These are phyloP conservation scores for Spilarctia lutea DNA, from an alignment of 2,888 invertebrate species.

Conservation along the genomic window DNA sequence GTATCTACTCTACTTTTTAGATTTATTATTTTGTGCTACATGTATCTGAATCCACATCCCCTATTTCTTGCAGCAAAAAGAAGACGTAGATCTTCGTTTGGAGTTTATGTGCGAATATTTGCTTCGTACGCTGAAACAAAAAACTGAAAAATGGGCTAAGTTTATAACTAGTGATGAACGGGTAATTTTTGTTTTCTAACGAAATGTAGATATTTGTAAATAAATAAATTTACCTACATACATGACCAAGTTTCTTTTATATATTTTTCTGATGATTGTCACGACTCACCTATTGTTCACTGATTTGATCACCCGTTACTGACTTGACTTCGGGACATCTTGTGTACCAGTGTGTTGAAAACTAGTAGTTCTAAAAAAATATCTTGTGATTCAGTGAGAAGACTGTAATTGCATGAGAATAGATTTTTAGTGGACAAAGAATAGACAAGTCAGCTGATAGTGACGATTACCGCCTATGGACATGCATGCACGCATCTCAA, in stretches of 20 bases:
- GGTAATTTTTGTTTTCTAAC: constrained; percentile 69
- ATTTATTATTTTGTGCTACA: no score
- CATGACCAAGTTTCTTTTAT: background rate
- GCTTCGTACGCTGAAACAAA: constrained; percentile 91
- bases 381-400: no score
- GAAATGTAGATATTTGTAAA: background rate
- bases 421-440: background rate
- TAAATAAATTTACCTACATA: background rate
- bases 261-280: no score
- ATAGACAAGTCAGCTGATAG: background rate
- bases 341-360: no score
- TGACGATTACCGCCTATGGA: background rate
- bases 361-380: no score
- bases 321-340: no score
- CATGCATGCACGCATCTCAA: background rate
- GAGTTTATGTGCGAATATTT: constrained; percentile 93
- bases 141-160: constrained; percentile 95
- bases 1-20: no score
- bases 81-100: constrained; percentile 89
- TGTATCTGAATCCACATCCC: background rate
- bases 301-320: no score
- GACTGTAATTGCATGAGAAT: background rate
- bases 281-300: no score
- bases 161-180: constrained; percentile 92
- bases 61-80: constrained; percentile 65